Percentiles rank a stretch among this genome's conserved stretches.
phyloP scores from a whole-genome alignment of 2,888 invertebrate species.

The Formica aserva region DNA sequence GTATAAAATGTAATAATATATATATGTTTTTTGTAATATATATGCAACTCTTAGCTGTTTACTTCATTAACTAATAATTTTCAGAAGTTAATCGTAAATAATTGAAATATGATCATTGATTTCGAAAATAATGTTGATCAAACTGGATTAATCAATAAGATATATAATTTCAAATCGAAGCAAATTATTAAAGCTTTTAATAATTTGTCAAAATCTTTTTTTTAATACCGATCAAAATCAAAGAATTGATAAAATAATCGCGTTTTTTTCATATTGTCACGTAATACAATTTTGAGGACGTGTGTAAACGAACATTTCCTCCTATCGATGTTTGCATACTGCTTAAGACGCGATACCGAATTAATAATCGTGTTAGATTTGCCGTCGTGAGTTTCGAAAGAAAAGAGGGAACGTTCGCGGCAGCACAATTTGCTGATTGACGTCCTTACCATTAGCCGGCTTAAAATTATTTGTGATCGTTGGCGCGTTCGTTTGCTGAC shows the following conservation, averaged over 20 bases:
- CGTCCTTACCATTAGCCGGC: slow-evolving; percentile 60
- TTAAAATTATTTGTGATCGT: slow-evolving; percentile 71
- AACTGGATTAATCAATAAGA: background rate
- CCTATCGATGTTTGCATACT: slow-evolving; percentile 31
- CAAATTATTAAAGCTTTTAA: background rate
- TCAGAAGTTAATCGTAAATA: background rate
- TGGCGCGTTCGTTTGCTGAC: slow-evolving; percentile 66
- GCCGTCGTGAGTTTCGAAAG: slow-evolving; percentile 23
- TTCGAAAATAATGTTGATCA: background rate
- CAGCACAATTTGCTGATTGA: slow-evolving; percentile 53
- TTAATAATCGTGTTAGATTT: slow-evolving; percentile 52
- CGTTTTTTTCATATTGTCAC: background rate
- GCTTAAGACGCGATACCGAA: slow-evolving; percentile 33
- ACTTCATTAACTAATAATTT: background rate
- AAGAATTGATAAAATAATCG: background rate
- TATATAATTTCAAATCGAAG: background rate
- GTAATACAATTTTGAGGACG: background rate
- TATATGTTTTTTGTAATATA: background rate
- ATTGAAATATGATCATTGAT: background rate
- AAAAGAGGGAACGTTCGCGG: slow-evolving; percentile 18
- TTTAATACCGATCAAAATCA: background rate
- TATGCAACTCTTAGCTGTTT: background rate
- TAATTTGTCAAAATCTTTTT: background rate
- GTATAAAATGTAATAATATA: background rate
- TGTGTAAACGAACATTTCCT: background rate